Evolutionary conservation across 2,797 vertebrate genomes (phyloP).

Genomic region (Halcyon badia): DNA sequence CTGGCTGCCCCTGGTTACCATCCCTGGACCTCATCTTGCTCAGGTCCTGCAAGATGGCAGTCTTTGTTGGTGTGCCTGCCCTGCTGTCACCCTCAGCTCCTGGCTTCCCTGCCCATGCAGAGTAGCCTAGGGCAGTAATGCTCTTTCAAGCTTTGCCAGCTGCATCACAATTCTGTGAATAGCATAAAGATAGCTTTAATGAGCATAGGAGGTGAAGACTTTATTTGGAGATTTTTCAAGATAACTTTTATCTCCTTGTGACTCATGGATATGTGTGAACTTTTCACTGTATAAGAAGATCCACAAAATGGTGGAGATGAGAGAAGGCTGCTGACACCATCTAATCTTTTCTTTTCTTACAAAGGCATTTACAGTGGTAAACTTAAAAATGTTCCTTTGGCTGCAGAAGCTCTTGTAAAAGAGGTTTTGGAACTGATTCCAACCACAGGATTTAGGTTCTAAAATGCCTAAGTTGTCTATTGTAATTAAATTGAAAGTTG

Average conservation of each 20-base stretch:
- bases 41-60: background rate
- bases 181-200: background rate
- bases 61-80: background rate
- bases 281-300: background rate
- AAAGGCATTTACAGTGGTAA: background rate
- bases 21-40: background rate
- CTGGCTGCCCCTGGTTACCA: background rate
- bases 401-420: background rate
- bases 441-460: background rate
- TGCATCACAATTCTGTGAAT: background rate
- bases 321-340: background rate
- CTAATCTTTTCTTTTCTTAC: background rate
- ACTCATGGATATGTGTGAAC: background rate
- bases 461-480: background rate
- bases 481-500: background rate
- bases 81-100: background rate
- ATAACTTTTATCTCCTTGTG: background rate
- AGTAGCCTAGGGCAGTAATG: background rate
- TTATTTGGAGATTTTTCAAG: background rate
- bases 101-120: fast-evolving
- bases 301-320: background rate
- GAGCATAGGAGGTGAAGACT: background rate
- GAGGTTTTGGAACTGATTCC: background rate
- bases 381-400: background rate
- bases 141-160: background rate